phyloP scores from a whole-genome alignment of 2,113 vertebrate species.

The Eubucco bourcierii region DNA sequence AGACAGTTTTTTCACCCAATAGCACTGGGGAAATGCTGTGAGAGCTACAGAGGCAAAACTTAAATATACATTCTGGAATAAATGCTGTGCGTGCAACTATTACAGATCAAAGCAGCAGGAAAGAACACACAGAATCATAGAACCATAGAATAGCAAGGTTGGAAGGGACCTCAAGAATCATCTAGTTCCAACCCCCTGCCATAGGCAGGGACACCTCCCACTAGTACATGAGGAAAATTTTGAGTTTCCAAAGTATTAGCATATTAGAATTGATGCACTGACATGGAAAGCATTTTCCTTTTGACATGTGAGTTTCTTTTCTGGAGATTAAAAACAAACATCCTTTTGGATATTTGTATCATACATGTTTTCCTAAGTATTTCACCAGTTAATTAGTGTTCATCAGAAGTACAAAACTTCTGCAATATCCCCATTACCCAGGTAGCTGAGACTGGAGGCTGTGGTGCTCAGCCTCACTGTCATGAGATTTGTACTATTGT shows the following conservation, averaged over 20 bases:
- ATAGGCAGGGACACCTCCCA: no score
- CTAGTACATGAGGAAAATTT: not conserved
- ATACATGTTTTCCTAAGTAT: slow-evolving; percentile 38
- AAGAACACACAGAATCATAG: no score
- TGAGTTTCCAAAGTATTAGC: not conserved
- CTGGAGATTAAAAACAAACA: no score
- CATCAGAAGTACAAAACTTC: not conserved
- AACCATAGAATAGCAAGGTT: no score
- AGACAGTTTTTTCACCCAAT: not conserved
- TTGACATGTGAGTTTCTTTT: not conserved
- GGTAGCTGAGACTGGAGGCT: not conserved
- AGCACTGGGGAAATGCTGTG: not conserved
- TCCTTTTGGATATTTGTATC: slow-evolving; percentile 19
- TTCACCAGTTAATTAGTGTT: slow-evolving; percentile 52
- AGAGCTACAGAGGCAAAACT: not conserved
- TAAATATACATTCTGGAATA: not conserved
- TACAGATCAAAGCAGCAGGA: not conserved
- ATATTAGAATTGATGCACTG: not conserved
- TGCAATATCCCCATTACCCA: not conserved
- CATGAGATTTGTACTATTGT: not conserved
- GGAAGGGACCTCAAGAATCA: no score
- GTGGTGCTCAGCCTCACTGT: not conserved
- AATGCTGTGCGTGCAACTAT: not conserved
- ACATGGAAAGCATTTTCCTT: not conserved
- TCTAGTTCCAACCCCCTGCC: no score